Conservation (phyloP, 2,797 vertebrate species). For the Lepilemur ruficaudatus region DNA sequence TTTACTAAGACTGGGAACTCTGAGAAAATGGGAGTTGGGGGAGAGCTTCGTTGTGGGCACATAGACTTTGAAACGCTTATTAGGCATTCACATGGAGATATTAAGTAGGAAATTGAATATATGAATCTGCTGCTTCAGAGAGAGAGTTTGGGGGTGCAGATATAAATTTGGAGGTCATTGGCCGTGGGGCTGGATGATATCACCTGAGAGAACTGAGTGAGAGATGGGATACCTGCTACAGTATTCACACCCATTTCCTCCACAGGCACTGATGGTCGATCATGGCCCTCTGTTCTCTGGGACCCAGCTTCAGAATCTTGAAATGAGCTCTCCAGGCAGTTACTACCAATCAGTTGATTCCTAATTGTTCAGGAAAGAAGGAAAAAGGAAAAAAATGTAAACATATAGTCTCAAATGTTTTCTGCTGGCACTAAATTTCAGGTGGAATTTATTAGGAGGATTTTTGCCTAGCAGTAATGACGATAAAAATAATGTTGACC, state of each 20-base stretch:
- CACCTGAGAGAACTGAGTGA: background rate
- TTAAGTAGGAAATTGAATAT: background rate
- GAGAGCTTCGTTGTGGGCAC: background rate
- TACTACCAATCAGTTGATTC: background rate
- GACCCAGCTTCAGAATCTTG: background rate
- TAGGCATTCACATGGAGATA: background rate
- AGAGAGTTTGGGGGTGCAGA: background rate
- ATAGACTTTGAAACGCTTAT: background rate
- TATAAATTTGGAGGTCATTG: background rate
- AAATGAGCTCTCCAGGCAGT: background rate
- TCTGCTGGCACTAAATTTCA: background rate
- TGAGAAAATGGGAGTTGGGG: background rate
- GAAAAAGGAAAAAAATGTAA: background rate
- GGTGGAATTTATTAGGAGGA: background rate
- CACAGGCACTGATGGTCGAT: accelerated
- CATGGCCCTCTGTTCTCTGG: background rate
- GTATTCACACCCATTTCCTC: background rate
- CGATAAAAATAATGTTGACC: background rate
- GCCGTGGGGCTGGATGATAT: background rate
- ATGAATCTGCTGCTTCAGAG: background rate
- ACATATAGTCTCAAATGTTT: background rate
- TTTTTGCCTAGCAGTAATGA: background rate
- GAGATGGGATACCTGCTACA: background rate
- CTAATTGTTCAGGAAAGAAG: background rate
- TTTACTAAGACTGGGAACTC: background rate